phyloP scores from a whole-genome alignment of 1,140 invertebrate species.

The Apis dorsata region DNA sequence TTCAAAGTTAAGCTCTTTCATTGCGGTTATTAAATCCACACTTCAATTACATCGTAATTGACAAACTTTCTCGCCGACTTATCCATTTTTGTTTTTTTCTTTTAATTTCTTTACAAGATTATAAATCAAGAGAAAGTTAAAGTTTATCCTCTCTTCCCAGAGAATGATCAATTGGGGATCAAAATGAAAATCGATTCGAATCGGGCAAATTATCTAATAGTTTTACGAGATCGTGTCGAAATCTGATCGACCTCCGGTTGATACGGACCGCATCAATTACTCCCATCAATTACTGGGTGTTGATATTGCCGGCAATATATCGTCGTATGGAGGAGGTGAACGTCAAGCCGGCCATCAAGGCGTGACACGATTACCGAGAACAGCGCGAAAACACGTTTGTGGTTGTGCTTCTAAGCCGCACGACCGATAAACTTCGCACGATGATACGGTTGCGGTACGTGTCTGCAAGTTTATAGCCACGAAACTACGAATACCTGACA shows the following conservation, averaged over 20 bases:
- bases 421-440: constrained; percentile 5
- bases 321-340: not conserved
- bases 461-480: constrained; percentile 1
- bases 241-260: not conserved
- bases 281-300: not conserved
- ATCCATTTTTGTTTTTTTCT: not conserved
- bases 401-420: not conserved
- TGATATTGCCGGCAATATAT: constrained; percentile 1
- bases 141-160: too few species aligned
- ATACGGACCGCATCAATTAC: not conserved
- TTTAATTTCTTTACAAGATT: too few species aligned
- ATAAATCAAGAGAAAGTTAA: not conserved
- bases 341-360: constrained; percentile 9
- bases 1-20: not conserved
- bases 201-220: not conserved
- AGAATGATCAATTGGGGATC: too few species aligned
- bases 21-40: not conserved
- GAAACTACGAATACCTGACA: not conserved
- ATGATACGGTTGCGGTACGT: constrained; percentile 7
- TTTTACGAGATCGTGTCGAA: not conserved
- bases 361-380: constrained; percentile 25
- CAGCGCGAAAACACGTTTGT: constrained; percentile 31
- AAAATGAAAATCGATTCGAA: too few species aligned
- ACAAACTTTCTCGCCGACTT: not conserved
- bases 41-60: not conserved